A percentile compares a stretch with the other conserved stretches of the same genome.
Evolutionary conservation across 2,113 vertebrate genomes (phyloP).

Genomic region (Ellobius talpinus): DNA sequence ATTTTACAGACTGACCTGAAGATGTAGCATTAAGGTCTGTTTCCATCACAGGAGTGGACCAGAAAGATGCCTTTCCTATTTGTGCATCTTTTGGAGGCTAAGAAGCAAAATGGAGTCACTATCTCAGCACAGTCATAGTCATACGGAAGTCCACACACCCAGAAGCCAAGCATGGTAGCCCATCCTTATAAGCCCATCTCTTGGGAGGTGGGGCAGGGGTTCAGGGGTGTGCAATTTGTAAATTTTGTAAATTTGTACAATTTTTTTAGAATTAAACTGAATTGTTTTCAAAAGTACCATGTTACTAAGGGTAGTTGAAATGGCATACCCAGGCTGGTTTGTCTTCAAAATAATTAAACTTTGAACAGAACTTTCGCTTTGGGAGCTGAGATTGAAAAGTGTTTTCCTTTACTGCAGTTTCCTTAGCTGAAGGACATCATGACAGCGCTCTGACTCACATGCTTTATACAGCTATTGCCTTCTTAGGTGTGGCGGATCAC

Average conservation of each 20-base stretch:
- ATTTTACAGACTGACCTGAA: neutral
- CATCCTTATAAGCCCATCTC: neutral
- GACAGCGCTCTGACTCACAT: slow-evolving; percentile 98
- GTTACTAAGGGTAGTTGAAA: slow-evolving; percentile 11
- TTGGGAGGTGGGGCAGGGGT: neutral
- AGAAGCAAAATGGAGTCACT: slow-evolving; percentile 7
- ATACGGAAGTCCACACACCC: neutral
- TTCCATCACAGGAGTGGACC: neutral
- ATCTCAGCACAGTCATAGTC: neutral
- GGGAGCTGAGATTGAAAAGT: slow-evolving; percentile 17
- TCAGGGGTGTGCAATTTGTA: too few relatives aligned
- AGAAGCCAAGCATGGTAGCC: neutral
- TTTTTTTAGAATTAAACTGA: slow-evolving; percentile 26
- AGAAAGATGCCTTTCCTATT: neutral
- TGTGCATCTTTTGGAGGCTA: neutral
- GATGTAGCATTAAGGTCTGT: neutral
- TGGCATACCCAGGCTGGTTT: neutral
- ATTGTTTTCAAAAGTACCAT: slow-evolving; percentile 15
- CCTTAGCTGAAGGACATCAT: slow-evolving; percentile 96
- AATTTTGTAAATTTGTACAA: too few relatives aligned
- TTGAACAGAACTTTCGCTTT: slow-evolving; percentile 23
- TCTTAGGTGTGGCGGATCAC: slow-evolving; percentile 97
- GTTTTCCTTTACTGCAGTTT: slow-evolving; percentile 86
- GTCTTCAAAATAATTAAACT: slow-evolving; percentile 23
- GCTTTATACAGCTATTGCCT: slow-evolving; percentile 94